Percentiles rank a stretch among this genome's conserved stretches.
Conservation (phyloP, 2,113 vertebrate species). For the Petroica traversi region DNA sequence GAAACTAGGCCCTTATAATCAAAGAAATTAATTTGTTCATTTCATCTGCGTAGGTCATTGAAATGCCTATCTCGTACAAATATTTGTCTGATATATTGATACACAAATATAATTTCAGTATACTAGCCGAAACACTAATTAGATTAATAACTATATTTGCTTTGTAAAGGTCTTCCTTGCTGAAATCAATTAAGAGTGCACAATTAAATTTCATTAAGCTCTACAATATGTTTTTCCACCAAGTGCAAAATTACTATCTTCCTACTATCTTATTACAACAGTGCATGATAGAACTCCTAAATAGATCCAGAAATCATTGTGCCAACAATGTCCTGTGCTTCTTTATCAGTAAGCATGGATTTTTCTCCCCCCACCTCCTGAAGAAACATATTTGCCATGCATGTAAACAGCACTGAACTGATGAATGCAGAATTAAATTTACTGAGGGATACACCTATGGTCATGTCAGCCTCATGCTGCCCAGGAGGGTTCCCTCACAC, state of each 20-base stretch:
- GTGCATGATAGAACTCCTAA: background rate
- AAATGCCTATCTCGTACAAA: slow-evolving; percentile 46
- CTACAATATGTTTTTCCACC: slow-evolving; percentile 41
- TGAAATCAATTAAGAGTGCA: slow-evolving; percentile 56
- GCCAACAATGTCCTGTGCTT: background rate
- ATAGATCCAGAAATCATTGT: background rate
- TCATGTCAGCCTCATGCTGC: background rate
- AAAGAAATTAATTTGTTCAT: slow-evolving; percentile 43
- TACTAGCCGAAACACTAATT: slow-evolving; percentile 51
- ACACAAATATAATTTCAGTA: slow-evolving; percentile 47
- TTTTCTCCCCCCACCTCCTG: background rate
- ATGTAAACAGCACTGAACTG: background rate
- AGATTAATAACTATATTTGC: slow-evolving; percentile 63
- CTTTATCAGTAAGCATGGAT: background rate
- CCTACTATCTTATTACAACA: slow-evolving; percentile 22
- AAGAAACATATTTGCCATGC: background rate
- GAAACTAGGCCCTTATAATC: background rate
- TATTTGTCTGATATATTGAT: slow-evolving; percentile 51
- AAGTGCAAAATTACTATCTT: slow-evolving; percentile 35
- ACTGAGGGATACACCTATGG: background rate
- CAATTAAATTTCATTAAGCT: slow-evolving; percentile 54
- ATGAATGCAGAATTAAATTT: background rate
- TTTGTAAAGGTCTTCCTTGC: slow-evolving; percentile 56
- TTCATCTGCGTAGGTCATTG: background rate
- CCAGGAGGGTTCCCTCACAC: background rate